Evolutionary conservation across 2,113 vertebrate genomes (phyloP), one percentile per base, ranked within the genome.

Genomic region (Lophura nycthemera): DNA sequence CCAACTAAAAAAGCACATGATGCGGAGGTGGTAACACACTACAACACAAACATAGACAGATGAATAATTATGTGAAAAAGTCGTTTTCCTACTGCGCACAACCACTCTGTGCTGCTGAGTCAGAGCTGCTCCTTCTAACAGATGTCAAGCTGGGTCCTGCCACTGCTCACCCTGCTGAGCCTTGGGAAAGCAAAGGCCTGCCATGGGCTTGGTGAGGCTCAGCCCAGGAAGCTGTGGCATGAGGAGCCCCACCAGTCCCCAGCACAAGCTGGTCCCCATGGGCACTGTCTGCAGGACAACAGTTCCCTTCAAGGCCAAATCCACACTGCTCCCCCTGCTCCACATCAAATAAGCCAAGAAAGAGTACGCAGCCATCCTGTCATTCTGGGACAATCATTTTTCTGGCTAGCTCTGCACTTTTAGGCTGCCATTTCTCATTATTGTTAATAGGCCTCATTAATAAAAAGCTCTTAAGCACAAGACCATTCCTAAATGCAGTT

Each of bases 371-470:
- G 83, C 54, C 66, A 80, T 69, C 76, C 77, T 95, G 88, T 78
- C 83, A 76, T 82, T 95, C 88, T 75, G 88, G 59, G 63, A 88
- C 83, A 94, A 90, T 86, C 79, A 84, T 90, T 96, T 95, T 95
- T 90, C 88, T 95, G 94, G 94, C 90, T 95, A 95, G 88, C 76
- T 91, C 93, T 95, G 93, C 95, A 92, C 79, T 94, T 95, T 79
- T 92, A 88, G 48, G 83, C 93, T 94, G 90, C 73, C 92, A 89
- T 95, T 95, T 97, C 91, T 95, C 96, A 96, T 95, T 95, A 89
- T 38, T 92, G 93, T 94, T 96, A 94, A 96, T 89, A 95, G 88
- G 63, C 61, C 80, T 94, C 92, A 96, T 93, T 96, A 96, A 96
- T 77, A 81, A 94, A 89, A 88, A 86, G 89, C 86, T 95, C 90